Evolutionary conservation across 2,797 vertebrate genomes (phyloP).

Genomic region (Xenopus petersii): DNA sequence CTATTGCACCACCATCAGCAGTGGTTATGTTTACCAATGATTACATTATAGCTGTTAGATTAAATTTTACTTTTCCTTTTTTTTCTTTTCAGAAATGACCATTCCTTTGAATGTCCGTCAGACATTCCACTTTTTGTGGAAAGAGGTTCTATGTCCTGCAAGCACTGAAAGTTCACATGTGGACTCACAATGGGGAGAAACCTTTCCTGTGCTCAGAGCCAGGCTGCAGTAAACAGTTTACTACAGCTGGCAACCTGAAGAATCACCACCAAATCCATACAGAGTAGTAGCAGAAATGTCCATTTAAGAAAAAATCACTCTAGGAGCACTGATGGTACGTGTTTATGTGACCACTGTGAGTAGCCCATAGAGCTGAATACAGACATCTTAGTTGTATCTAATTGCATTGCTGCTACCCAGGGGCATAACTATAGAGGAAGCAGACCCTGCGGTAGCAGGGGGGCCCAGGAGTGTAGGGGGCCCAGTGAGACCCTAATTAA

Average conservation of each 20-base stretch:
- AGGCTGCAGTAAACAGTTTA: constrained; percentile 95
- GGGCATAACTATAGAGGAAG: too few relatives aligned
- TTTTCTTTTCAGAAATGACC: constrained; percentile 80
- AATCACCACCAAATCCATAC: constrained; percentile 94
- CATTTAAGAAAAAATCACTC: constrained; percentile 93
- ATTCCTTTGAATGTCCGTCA: constrained; percentile 88
- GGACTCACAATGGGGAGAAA: constrained; percentile 96
- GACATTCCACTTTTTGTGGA: constrained; percentile 74
- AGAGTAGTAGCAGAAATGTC: constrained; percentile 95
- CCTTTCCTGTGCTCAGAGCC: constrained; percentile 91
- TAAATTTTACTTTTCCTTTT: too few relatives aligned
- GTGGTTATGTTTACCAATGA: too few relatives aligned
- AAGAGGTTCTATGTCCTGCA: constrained; percentile 98
- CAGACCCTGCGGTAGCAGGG: too few relatives aligned
- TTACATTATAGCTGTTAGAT: too few relatives aligned
- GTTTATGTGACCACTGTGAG: too few relatives aligned
- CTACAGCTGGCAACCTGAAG: constrained; percentile 96
- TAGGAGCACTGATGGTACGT: constrained; percentile 49
- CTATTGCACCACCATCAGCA: too few relatives aligned
- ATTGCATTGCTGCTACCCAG: too few relatives aligned
- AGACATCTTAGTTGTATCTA: too few relatives aligned
- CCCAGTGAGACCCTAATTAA: too few relatives aligned
- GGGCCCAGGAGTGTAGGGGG: too few relatives aligned
- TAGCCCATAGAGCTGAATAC: too few relatives aligned
- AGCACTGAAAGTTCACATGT: constrained; percentile 96